A percentile compares a stretch with the other conserved stretches of the same genome.
phyloP scores from a whole-genome alignment of 2,888 invertebrate species.

The Platycheirus rosarum region DNA sequence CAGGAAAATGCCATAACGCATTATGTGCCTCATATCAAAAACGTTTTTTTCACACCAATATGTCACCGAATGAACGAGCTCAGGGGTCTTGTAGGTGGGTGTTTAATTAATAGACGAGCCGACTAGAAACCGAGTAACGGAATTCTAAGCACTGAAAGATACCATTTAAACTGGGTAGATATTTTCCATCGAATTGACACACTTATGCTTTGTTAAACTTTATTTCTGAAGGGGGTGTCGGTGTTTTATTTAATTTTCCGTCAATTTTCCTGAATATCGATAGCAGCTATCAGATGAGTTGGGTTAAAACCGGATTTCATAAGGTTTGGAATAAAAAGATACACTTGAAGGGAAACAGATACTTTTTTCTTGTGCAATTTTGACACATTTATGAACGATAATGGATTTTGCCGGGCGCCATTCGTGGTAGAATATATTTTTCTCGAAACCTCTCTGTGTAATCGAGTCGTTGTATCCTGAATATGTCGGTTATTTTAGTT shows the following conservation, averaged over 20 bases:
- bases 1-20: conserved; percentile 30
- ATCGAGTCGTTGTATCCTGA: no score
- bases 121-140: conserved; percentile 15
- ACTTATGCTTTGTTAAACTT: neutral
- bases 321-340: conserved; percentile 7
- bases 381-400: neutral
- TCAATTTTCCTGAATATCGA: neutral
- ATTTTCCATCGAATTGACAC: neutral
- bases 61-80: conserved; percentile 13
- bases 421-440: neutral
- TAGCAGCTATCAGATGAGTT: neutral
- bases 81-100: conserved; percentile 42
- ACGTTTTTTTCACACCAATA: conserved; percentile 38
- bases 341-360: conserved; percentile 5
- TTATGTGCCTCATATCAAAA: conserved; percentile 35
- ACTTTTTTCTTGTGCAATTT: conserved; percentile 17
- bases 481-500: conserved; percentile 25
- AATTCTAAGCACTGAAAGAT: neutral
- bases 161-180: neutral
- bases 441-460: conserved; percentile 7
- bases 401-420: conserved; percentile 9
- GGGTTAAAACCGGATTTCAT: conserved; percentile 16
- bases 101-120: conserved; percentile 31
- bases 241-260: neutral
- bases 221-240: neutral